A percentile compares a stretch with the other conserved stretches of the same genome.
Conservation (phyloP, 2,113 vertebrate species). For the Phocoena sinus region DNA sequence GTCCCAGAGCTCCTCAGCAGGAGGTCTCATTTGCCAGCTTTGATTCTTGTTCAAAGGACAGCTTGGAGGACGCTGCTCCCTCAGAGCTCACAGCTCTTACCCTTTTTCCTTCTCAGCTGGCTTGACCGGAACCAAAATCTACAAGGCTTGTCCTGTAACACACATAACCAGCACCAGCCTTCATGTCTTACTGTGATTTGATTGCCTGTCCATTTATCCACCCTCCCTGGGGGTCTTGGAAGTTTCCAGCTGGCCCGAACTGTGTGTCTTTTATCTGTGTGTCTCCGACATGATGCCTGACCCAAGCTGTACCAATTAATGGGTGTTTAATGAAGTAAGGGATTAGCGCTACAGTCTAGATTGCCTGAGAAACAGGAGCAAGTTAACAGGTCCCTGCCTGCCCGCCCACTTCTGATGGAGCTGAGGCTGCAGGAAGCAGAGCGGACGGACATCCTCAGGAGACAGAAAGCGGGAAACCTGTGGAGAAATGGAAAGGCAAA, state of each 20-base stretch:
- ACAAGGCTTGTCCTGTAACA: not conserved
- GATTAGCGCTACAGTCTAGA: not conserved
- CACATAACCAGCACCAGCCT: fast-evolving
- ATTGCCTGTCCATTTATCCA: not conserved
- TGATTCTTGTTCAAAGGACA: not conserved
- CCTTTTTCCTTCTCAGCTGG: not conserved
- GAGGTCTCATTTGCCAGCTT: not conserved
- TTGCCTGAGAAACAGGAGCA: fast-evolving
- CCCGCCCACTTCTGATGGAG: fast-evolving
- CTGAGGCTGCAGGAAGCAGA: not conserved
- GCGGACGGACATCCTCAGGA: fast-evolving
- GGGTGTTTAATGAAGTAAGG: not conserved
- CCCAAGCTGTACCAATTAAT: not conserved
- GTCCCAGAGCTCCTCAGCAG: not conserved
- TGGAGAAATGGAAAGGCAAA: not conserved
- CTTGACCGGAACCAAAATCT: not conserved
- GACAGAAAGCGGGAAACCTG: fast-evolving
- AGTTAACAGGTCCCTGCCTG: not conserved
- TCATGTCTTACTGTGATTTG: no score
- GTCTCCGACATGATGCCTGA: not conserved
- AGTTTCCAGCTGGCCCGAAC: not conserved
- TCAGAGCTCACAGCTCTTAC: not conserved
- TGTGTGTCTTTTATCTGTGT: not conserved
- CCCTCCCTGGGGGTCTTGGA: fast-evolving
- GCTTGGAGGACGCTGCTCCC: not conserved